Percentiles rank a stretch among this genome's conserved stretches.
Conservation (phyloP, 2,113 vertebrate species). For the Oenanthe melanoleuca region DNA sequence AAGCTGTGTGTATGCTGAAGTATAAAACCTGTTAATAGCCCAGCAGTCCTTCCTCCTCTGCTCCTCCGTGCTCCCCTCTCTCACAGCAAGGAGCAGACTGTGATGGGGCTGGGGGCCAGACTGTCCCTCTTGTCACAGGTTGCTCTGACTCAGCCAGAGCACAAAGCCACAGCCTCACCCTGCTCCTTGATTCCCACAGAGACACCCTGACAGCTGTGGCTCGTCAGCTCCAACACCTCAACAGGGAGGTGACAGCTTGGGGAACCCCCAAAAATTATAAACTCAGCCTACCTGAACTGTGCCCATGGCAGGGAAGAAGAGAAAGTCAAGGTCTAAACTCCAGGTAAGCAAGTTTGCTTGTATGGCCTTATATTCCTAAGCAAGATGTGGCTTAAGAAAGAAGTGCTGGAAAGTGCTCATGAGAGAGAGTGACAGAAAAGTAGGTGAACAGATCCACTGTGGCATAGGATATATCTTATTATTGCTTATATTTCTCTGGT, state of each 20-base stretch:
- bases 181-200: background rate
- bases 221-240: fast-evolving
- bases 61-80: background rate
- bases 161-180: background rate
- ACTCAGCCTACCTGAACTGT: background rate
- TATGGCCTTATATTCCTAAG: background rate
- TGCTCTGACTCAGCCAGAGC: background rate
- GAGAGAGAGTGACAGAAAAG: background rate
- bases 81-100: background rate
- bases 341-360: background rate
- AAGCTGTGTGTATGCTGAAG: background rate
- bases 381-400: background rate
- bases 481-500: background rate
- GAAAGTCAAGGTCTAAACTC: background rate
- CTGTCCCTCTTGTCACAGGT: background rate
- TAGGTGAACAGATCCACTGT: background rate
- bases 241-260: background rate
- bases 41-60: background rate
- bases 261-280: background rate
- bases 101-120: too few species aligned
- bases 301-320: background rate
- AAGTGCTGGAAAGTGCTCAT: background rate
- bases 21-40: background rate
- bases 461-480: background rate
- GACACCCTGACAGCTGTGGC: too few species aligned